Evolutionary conservation across 2,797 vertebrate genomes (phyloP), one percentile per base, ranked within the genome.

Genomic region (Thripadectes ignobilis): DNA sequence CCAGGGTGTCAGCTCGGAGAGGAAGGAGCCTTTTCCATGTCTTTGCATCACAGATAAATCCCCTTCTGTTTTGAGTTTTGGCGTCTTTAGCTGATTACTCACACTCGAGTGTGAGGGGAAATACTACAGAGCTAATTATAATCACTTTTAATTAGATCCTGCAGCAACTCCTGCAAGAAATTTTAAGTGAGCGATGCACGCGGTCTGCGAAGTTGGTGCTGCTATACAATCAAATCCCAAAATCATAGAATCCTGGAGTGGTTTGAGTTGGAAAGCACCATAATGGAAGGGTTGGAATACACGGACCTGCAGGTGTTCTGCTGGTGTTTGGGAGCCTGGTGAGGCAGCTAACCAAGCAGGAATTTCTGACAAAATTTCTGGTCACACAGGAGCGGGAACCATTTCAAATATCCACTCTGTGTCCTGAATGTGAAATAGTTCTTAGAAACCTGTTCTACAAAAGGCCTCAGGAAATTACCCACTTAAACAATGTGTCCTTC

Each of bases 141-240:
- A 92, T 90, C 16, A 5, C 62, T 96, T 96, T 93, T 92, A 95
- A 97, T 96, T 92, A 96, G 88, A 81, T 90, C 74, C 83, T 89
- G 71, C 63, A 95, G 92, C 92, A 94, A 89, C 78, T 85, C 63
- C 73, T 81, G 66, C 74, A 88, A 38, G 69, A 78, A 48, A 93
- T 91, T 58, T 48, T 36, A 49, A 77, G 36, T 24, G 23, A 57
- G 14, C 0, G 4, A 22, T 49, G 39, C 29, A 26, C 20, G 4
- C 0, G 1, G 14, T 30, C 49, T 27, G 15, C 34, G 69, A 78
- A 27, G 38, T 52, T 5, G 8, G 32, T 46, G 66, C 48, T 54
- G 23, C 71, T 85, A 89, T 74, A 20, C 36, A 51, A 29, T 34
- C 5, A 13, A 62, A 63, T 58, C 29, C 4, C 49, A 32, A 43